These are phyloP conservation scores for Apis dorsata DNA, from an alignment of 1,140 invertebrate species.

Conservation along the genomic window DNA sequence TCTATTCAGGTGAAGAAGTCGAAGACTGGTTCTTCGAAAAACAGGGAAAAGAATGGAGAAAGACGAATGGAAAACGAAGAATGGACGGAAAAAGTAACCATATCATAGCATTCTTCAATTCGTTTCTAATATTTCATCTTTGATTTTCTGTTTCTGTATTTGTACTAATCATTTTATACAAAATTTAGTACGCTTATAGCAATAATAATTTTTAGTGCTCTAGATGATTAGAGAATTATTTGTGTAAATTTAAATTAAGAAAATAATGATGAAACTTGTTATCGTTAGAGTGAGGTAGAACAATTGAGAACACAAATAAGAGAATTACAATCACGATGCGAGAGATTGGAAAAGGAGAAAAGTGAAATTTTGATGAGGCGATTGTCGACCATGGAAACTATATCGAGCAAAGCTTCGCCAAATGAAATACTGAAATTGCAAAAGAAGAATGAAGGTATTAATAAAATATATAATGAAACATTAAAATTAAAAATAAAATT, in stretches of 20 bases:
- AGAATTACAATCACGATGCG: slow-evolving; percentile 84
- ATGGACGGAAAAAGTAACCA: slow-evolving; percentile 74
- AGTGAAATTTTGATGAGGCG: slow-evolving; percentile 90
- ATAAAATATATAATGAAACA: neutral
- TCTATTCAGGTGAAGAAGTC: slow-evolving; percentile 75
- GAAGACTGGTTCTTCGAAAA: slow-evolving; percentile 66
- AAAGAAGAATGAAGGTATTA: slow-evolving; percentile 89
- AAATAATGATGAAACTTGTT: slow-evolving; percentile 80
- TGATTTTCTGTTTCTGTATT: neutral
- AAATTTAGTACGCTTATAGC: neutral
- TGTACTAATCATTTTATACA: neutral
- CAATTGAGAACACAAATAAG: slow-evolving; percentile 84
- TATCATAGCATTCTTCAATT: slow-evolving; percentile 23
- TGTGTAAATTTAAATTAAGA: neutral
- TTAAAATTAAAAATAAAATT: neutral
- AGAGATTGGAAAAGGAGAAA: slow-evolving; percentile 91
- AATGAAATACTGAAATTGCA: slow-evolving; percentile 90
- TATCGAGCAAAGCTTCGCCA: slow-evolving; percentile 84
- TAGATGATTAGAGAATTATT: neutral
- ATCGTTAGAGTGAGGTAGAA: slow-evolving; percentile 84
- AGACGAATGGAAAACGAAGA: slow-evolving; percentile 65
- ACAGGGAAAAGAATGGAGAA: slow-evolving; percentile 59
- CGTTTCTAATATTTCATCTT: neutral
- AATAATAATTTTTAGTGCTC: slow-evolving; percentile 4
- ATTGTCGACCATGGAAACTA: slow-evolving; percentile 87